Evolutionary conservation across 2,113 vertebrate species (phyloP).

Genomic region (Notiomystis cincta): DNA sequence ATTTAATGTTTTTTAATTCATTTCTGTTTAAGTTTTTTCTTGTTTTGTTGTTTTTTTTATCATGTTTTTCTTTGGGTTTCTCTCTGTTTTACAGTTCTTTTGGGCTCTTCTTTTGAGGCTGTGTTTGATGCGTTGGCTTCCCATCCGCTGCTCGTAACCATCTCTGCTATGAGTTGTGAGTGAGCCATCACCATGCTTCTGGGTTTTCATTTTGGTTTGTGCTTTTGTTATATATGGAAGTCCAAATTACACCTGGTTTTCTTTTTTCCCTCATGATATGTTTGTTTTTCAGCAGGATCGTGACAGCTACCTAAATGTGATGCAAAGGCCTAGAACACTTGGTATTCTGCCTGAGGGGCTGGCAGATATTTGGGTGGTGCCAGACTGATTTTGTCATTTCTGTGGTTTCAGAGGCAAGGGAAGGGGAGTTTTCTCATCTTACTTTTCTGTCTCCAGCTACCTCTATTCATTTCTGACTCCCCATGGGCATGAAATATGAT

Average conservation of each 20-base stretch:
- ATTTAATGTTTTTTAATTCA: constrained; percentile 41
- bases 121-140: constrained; percentile 84
- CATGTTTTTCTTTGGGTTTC: constrained; percentile 75
- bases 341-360: neutral
- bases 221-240: constrained; percentile 53
- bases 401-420: neutral
- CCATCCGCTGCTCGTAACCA: constrained; percentile 75
- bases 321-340: neutral
- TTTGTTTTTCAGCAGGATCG: constrained; percentile 41
- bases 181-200: constrained; percentile 74
- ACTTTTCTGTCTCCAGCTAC: neutral
- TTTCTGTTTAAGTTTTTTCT: constrained; percentile 56
- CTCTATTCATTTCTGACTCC: neutral
- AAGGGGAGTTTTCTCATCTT: neutral
- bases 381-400: neutral
- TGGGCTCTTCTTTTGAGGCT: constrained; percentile 80
- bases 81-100: constrained; percentile 90
- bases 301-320: constrained; percentile 5
- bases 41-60: constrained; percentile 66
- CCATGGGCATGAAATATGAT: neutral
- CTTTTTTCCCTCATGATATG: constrained; percentile 29
- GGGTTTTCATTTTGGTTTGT: constrained; percentile 64
- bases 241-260: constrained; percentile 30
- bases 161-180: constrained; percentile 83
- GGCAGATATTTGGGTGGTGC: neutral